Base-by-base conservation (phyloP, 92 coral and sea anemone species). In the Anthopleura xanthogrammica region DNA sequence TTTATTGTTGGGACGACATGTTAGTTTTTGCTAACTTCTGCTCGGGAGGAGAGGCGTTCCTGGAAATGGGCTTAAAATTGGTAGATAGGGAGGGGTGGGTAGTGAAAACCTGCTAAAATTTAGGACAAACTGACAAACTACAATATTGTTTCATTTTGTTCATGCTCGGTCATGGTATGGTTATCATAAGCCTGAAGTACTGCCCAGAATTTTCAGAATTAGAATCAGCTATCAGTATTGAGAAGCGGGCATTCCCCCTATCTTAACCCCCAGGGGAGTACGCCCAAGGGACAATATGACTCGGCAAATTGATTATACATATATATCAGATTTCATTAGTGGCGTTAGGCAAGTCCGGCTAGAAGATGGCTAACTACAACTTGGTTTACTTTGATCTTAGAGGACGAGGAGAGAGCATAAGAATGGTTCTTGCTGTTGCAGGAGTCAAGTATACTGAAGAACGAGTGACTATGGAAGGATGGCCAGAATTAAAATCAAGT, bases 401-500 rank as follows among this genome's bases (percentile, higher is more conserved):
- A 78, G 82, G 68, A 36, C 65, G 71, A 36, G 82, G 70, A 20
- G 82, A 78, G 39, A 24, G 42, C 13, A 78, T 55, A 11, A 55
- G 82, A 19, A 22, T 78, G 23, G 12, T 60, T 20, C 46, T 78
- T 17, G 82, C 82, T 54, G 17, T 78, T 16, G 13, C 82, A 4
- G 82, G 66, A 17, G 82, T 54, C 2, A n/a, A n/a, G 12, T 78
- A 55, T 36, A 41, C 13, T 24, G 82, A 78, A 55, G 82, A 55
- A 78, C 22, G 70, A 16, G 19, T 78, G 2, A 52, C 52, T 16
- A 16, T 29, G 39, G 82, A 86, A 41, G 86, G 76, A 13, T 86
- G 89, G 89, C 89, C 81, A 14, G 86, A 86, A 5, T 46, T 86
- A 36, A 86, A 86, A 82, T 77, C 86, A 82, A 86, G 89, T 86